Conservation (phyloP, 2,797 vertebrate genomes). For the Chaetodon trifasciatus region DNA sequence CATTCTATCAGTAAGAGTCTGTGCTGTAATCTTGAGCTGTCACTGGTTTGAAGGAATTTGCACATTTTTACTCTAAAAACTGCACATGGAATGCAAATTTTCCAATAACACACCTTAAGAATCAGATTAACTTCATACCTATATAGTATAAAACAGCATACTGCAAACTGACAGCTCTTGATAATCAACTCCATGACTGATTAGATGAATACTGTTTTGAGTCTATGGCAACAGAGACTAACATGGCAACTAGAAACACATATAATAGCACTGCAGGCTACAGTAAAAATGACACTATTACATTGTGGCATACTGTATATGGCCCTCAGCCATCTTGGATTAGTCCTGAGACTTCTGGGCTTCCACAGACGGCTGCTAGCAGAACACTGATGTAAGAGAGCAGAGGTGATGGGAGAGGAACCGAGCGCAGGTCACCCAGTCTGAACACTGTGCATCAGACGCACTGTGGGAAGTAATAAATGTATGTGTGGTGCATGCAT, state of each 20-base stretch:
- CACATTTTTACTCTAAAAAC: constrained; percentile 7
- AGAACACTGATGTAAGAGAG: constrained; percentile 35
- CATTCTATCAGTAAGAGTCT: not conserved
- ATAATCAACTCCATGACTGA: constrained; percentile 27
- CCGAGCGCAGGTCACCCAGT: constrained; percentile 26
- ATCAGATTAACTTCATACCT: not conserved
- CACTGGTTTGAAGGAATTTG: constrained; percentile 16
- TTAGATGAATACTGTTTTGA: constrained; percentile 29
- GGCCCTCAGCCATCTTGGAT: constrained; percentile 33
- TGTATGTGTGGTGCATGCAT: constrained; percentile 50
- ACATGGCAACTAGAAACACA: constrained; percentile 49
- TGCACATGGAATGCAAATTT: not conserved
- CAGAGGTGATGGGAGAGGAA: constrained; percentile 33
- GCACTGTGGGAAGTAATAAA: constrained; percentile 19
- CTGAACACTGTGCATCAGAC: constrained; percentile 40
- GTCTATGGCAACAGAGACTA: constrained; percentile 65
- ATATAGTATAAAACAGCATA: constrained; percentile 9
- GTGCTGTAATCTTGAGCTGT: constrained; percentile 19
- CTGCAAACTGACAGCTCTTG: constrained; percentile 28
- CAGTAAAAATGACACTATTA: constrained; percentile 43
- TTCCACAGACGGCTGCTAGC: constrained; percentile 70
- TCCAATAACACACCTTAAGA: constrained; percentile 5
- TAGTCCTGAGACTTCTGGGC: constrained; percentile 51
- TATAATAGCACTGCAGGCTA: constrained; percentile 30
- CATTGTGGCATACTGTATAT: constrained; percentile 40